phyloP scores from a whole-genome alignment of 2,888 invertebrate species.

The Drosophila sordidula region DNA sequence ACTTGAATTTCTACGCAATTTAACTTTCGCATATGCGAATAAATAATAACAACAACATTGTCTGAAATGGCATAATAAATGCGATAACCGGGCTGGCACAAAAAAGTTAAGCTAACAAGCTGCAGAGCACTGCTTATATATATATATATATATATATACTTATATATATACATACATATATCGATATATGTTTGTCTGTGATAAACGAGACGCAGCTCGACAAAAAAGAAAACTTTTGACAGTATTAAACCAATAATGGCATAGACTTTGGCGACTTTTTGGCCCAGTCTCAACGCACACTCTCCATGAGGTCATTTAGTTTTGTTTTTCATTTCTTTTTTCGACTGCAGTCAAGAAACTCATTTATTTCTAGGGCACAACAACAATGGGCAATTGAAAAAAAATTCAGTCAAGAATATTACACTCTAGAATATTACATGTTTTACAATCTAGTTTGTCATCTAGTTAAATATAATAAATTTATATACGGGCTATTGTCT shows the following conservation, averaged over 20 bases:
- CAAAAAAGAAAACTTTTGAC: constrained; percentile 33
- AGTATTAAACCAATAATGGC: constrained; percentile 59
- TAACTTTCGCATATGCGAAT: constrained; percentile 68
- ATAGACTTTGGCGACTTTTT: constrained; percentile 27
- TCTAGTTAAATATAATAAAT: background rate
- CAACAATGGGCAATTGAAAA: no score
- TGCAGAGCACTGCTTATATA: constrained; percentile 30
- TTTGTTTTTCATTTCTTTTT: constrained; percentile 2
- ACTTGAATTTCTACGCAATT: constrained; percentile 77
- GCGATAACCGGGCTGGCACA: constrained; percentile 48
- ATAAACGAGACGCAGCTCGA: constrained; percentile 3
- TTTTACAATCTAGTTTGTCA: background rate
- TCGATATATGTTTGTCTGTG: constrained; percentile 14
- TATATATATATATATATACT: background rate
- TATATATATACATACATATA: constrained; percentile 32
- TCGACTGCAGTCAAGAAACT: constrained; percentile 31
- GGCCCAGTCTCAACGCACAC: constrained; percentile 7
- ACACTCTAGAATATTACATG: no score
- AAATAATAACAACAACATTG: constrained; percentile 30
- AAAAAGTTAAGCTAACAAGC: constrained; percentile 57
- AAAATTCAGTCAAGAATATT: no score
- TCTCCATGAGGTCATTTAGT: constrained; percentile 19
- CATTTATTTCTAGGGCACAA: constrained; percentile 42
- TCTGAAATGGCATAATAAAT: constrained; percentile 66
- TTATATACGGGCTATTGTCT: no score